Conservation (phyloP, 2,797 vertebrate genomes). For the Garrulus glandarius region DNA sequence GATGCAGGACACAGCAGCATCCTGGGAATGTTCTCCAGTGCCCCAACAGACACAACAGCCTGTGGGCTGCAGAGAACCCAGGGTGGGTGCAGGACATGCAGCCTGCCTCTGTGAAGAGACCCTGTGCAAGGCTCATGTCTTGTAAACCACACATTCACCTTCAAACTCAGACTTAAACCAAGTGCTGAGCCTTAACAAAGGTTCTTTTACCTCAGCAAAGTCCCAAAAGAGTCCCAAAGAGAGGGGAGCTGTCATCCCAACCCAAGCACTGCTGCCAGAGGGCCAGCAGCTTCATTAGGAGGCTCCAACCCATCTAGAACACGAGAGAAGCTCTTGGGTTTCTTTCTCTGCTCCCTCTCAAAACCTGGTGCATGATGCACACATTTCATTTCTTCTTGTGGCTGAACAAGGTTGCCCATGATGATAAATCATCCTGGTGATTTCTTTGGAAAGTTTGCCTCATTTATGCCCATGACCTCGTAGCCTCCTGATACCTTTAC, state of each 20-base stretch:
- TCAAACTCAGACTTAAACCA: background rate
- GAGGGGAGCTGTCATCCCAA: background rate
- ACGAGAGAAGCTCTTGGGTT: constrained; percentile 26
- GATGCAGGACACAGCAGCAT: background rate
- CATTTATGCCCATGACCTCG: constrained; percentile 56
- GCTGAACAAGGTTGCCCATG: constrained; percentile 46
- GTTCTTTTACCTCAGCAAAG: background rate
- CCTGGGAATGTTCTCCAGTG: background rate
- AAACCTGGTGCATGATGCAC: constrained; percentile 33
- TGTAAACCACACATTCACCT: background rate
- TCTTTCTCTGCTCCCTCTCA: constrained; percentile 60
- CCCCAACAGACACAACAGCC: background rate
- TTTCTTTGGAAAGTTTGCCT: constrained; percentile 73
- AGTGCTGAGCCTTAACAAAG: background rate
- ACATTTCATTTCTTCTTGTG: constrained; percentile 66
- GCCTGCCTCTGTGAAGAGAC: background rate
- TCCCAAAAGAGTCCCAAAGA: background rate
- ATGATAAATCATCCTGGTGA: constrained; percentile 65
- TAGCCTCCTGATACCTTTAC: constrained; percentile 66
- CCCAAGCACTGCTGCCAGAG: background rate
- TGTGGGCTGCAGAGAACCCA: background rate
- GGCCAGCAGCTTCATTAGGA: background rate
- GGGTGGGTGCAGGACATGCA: background rate
- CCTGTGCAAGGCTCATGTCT: background rate
- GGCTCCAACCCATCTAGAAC: background rate